Conservation (phyloP, 2,797 vertebrate genomes). For the Cuculus canorus region DNA sequence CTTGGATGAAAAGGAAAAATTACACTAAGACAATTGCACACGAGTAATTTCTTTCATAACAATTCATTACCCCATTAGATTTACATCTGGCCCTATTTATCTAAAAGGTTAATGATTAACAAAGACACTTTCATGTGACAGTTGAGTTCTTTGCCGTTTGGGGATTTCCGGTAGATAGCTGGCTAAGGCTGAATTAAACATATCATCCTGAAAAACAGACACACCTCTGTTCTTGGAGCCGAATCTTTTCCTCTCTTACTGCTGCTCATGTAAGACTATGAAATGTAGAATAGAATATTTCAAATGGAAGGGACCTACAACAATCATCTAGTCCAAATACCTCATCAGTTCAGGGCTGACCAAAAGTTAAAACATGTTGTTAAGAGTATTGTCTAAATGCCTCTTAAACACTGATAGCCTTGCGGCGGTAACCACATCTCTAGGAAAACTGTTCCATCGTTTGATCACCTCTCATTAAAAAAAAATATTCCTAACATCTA, state of each 20-base stretch:
- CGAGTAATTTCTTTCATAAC: not conserved
- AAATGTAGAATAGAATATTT: not conserved
- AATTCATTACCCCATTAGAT: not conserved
- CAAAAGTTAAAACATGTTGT: too few relatives aligned
- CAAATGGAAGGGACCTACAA: too few relatives aligned
- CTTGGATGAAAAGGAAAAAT: not conserved
- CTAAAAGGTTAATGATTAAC: not conserved
- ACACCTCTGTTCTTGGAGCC: not conserved
- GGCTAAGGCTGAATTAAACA: not conserved
- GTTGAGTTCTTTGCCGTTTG: not conserved
- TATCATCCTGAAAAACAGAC: not conserved
- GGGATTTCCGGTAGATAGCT: not conserved
- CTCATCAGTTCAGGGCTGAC: too few relatives aligned
- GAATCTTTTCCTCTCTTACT: not conserved
- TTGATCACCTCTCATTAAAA: too few relatives aligned
- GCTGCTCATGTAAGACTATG: not conserved
- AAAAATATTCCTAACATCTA: too few relatives aligned
- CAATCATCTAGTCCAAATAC: too few relatives aligned
- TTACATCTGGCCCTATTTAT: not conserved
- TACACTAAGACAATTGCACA: not conserved
- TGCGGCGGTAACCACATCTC: too few relatives aligned
- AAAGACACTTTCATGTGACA: not conserved
- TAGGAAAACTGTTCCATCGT: too few relatives aligned
- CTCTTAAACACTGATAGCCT: too few relatives aligned
- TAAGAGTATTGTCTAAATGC: too few relatives aligned